These are phyloP conservation scores for Otocyon megalotis DNA, from an alignment of 2,113 vertebrate species.

Conservation along the genomic window DNA sequence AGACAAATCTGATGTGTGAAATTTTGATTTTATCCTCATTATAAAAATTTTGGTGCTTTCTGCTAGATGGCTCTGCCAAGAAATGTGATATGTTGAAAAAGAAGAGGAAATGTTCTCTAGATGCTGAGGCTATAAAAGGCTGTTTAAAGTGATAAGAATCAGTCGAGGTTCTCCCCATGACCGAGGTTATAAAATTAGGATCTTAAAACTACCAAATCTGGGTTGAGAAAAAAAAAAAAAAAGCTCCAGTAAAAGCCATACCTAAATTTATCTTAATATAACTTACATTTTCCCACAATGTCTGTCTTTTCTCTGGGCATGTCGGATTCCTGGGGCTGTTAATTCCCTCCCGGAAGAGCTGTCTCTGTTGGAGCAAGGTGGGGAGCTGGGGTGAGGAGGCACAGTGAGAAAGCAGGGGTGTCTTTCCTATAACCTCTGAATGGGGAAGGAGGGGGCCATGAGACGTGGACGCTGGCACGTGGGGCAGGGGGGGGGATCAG, in stretches of 20 bases:
- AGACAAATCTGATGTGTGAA: conserved; percentile 70
- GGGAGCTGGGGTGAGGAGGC: background rate
- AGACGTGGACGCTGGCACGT: accelerated
- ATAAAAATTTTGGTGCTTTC: conserved; percentile 78
- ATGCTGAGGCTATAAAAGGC: conserved; percentile 64
- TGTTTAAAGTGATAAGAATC: conserved; percentile 49
- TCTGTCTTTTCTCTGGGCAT: background rate
- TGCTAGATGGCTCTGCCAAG: conserved; percentile 81
- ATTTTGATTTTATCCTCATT: conserved; percentile 80
- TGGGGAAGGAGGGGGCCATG: background rate
- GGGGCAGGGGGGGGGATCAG: background rate
- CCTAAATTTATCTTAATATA: conserved; percentile 25
- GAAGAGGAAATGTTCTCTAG: conserved; percentile 65
- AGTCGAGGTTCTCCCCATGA: conserved; percentile 17
- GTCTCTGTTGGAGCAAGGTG: background rate
- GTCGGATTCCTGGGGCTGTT: background rate
- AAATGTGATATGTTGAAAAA: conserved; percentile 79
- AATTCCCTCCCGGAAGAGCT: background rate
- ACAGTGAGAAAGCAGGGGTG: background rate
- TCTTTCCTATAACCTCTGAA: background rate
- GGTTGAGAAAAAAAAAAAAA: conserved; percentile 1
- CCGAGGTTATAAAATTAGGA: conserved; percentile 54
- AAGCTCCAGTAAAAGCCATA: background rate
- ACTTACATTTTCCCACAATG: background rate
- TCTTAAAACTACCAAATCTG: conserved; percentile 47